Percentiles rank a stretch among this genome's conserved stretches.
Conservation (phyloP, 2,888 invertebrate genomes). For the Stenodema calcarata region DNA sequence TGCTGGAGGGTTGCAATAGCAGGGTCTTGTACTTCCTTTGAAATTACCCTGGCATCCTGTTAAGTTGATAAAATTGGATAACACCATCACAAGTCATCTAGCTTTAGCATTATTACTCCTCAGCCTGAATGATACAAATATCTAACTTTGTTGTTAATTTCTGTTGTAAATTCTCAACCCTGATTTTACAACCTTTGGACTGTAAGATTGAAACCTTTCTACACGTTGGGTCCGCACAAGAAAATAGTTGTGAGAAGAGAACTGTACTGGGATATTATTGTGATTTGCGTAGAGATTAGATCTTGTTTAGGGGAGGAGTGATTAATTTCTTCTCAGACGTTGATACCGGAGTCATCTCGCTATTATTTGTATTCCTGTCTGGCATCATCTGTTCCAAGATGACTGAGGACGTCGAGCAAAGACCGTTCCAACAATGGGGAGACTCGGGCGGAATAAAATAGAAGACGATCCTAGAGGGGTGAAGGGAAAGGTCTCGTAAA, state of each 20-base stretch:
- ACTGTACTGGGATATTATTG: background rate
- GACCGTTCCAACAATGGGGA: background rate
- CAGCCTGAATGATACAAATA: too few species aligned
- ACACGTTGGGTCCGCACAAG: background rate
- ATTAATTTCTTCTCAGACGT: background rate
- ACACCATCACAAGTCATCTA: too few species aligned
- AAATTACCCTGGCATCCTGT: too few species aligned
- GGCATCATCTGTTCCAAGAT: background rate
- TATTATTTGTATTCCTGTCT: background rate
- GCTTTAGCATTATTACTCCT: too few species aligned
- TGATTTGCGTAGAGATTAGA: background rate
- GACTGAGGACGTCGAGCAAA: background rate
- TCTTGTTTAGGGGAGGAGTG: background rate
- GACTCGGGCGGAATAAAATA: background rate
- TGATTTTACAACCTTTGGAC: too few species aligned
- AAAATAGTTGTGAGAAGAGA: background rate
- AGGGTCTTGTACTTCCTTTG: too few species aligned
- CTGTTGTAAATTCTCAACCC: too few species aligned
- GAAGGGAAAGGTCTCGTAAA: background rate
- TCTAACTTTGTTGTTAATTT: too few species aligned
- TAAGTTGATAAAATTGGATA: too few species aligned
- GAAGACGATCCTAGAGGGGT: background rate
- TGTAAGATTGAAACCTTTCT: background rate
- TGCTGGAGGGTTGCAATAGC: too few species aligned
- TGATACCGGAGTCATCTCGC: background rate